Evolutionary conservation across 92 coral and sea anemone species (phyloP), one percentile per base, ranked within the genome.

Genomic region (Plumapathes pennacea): DNA sequence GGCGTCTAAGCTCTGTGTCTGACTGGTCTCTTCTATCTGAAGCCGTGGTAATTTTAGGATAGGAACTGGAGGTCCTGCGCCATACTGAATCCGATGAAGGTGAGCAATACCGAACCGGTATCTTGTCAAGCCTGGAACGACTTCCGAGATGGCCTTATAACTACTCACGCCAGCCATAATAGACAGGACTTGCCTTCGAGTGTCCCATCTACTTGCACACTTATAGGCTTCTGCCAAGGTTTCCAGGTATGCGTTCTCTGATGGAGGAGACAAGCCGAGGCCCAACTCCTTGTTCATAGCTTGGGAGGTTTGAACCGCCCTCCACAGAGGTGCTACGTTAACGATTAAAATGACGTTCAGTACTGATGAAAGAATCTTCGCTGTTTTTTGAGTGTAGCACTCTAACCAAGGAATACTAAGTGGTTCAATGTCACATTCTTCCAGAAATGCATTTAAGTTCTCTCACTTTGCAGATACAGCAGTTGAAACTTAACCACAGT

Each of bases 291-390:
- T 37, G 48, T 67, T 67, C 13, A 67, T 63, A 28, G 54, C 7
- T 30, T 26, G 38, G 17, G 64, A 67, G 17, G 64, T 51, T 64
- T 67, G 74, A 8, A 67, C 21, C 45, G 42, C 68, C 4, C 52
- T 33, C 82, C 82, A 75, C 29, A 75, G 37, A 24, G 55, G 49
- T 13, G 50, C 48, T 3, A 74, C 74, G 40, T 67, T 50, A 38
- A 24, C 82, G 13, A 74, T 74, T 15, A 63, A 75, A 48, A 75
- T 53, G 26, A 75, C 82, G 21, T 65, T 44, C 23, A 75, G 38
- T 4, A 75, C 69, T 9, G 69, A 25, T 13, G 69, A 65, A 6
- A 75, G 36, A 64, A 65, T 65, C 22, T 65, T 68, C 18, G 67
- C 48, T 14, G 74, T 32, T 38, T 67, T 64, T 19, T 26, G 29